Percentiles rank a stretch among this genome's conserved stretches.
phyloP scores from a whole-genome alignment of 1,140 invertebrate genomes.

The Apocrypta bakeri region DNA sequence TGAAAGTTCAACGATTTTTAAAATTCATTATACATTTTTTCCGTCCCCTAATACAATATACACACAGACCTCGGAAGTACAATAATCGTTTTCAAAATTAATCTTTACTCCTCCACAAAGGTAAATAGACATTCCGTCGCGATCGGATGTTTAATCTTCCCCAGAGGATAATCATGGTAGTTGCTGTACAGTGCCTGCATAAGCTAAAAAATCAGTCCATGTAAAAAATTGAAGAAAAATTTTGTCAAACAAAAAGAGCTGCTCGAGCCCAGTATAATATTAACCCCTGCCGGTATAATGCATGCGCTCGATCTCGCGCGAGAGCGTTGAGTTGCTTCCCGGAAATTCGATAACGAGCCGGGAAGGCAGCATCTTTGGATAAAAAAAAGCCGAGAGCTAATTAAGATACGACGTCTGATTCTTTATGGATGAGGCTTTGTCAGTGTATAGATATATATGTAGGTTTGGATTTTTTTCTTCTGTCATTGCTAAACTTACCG shows the following conservation, averaged over 20 bases:
- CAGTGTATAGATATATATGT: not conserved
- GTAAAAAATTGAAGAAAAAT: too few relatives aligned
- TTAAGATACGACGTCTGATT: not conserved
- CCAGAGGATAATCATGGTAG: constrained; percentile 1
- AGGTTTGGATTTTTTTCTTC: not conserved
- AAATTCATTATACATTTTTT: not conserved
- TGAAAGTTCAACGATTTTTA: not conserved
- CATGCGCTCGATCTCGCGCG: not conserved
- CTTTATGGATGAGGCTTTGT: not conserved
- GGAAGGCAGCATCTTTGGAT: not conserved
- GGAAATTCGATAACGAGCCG: constrained; percentile 9
- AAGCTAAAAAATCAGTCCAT: too few relatives aligned
- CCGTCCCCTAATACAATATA: too few relatives aligned
- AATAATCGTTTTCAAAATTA: too few relatives aligned
- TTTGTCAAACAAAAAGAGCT: not conserved
- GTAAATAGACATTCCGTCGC: not conserved
- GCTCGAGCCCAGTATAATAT: constrained; percentile 28
- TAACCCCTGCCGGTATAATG: constrained; percentile 4
- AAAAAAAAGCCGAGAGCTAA: not conserved
- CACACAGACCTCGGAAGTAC: too few relatives aligned
- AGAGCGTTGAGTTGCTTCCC: too few relatives aligned
- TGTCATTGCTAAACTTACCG: too few relatives aligned
- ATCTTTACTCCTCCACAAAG: not conserved
- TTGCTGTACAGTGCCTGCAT: too few relatives aligned
- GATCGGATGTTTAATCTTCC: constrained; percentile 19